These are phyloP conservation scores for Poecilia gillii DNA, from an alignment of 2,797 vertebrate genomes.

Conservation along the genomic window DNA sequence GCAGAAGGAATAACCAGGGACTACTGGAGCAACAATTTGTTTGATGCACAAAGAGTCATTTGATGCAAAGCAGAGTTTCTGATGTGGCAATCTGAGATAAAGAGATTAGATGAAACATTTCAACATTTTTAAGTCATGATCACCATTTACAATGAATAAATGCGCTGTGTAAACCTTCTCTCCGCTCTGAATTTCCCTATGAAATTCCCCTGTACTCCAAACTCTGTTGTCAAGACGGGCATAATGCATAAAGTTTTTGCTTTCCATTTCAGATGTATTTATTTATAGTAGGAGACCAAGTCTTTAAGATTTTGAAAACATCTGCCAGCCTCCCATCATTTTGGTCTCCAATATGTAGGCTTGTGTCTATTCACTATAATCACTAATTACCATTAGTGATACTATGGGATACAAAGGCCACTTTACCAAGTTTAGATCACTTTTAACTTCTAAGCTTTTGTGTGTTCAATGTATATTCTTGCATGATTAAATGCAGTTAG, in stretches of 20 bases:
- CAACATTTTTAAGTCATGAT: background rate
- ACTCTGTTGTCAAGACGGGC: background rate
- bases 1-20: background rate
- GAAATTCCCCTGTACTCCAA: background rate
- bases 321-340: background rate
- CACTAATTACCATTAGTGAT: no score
- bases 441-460: background rate
- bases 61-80: background rate
- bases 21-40: background rate
- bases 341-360: background rate
- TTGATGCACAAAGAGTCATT: background rate
- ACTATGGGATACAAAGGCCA: background rate
- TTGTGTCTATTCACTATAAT: background rate
- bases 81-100: background rate
- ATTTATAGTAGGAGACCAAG: background rate
- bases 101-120: background rate
- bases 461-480: background rate
- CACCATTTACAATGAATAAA: background rate
- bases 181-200: background rate
- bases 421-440: background rate
- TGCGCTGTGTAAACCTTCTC: background rate
- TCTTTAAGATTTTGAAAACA: background rate
- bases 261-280: background rate
- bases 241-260: background rate
- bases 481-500: background rate